A percentile compares a stretch with the other conserved stretches of the same genome.
Conservation (phyloP, 2,888 invertebrate species). For the Heliconius hortense region DNA sequence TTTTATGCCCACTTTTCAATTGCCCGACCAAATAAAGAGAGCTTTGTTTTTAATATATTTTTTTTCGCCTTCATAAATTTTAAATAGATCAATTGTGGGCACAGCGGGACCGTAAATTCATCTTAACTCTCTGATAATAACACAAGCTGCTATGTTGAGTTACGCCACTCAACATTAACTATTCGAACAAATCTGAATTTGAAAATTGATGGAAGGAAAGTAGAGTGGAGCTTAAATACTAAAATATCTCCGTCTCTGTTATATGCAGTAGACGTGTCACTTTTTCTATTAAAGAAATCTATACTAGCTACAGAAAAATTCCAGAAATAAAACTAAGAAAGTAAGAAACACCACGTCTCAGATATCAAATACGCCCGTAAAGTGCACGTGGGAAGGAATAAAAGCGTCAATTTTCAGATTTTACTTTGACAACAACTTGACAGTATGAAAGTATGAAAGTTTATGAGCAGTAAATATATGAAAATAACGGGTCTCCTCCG, state of each 20-base stretch:
- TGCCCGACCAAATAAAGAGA: not conserved
- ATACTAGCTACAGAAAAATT: not conserved
- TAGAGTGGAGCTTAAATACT: too few relatives aligned
- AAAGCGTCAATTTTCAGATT: conserved; percentile 19
- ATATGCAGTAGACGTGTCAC: not conserved
- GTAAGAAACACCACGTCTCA: not conserved
- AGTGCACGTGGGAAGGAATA: conserved; percentile 5
- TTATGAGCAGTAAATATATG: conserved; percentile 26
- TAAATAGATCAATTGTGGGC: too few relatives aligned
- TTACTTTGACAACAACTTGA: conserved; percentile 16
- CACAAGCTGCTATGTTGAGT: too few relatives aligned
- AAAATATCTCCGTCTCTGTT: too few relatives aligned
- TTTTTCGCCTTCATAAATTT: too few relatives aligned
- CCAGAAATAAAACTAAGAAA: not conserved
- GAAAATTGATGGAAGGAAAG: too few relatives aligned
- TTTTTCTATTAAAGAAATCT: not conserved
- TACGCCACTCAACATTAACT: too few relatives aligned
- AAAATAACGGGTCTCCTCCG: not conserved
- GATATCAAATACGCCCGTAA: not conserved
- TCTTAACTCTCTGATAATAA: too few relatives aligned
- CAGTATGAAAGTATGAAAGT: conserved; percentile 22
- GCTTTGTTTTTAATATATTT: not conserved
- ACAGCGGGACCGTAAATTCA: too few relatives aligned
- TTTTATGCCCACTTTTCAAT: not conserved
- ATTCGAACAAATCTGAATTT: too few relatives aligned